Evolutionary conservation across 2,888 invertebrate species (phyloP).

Genomic region (Apamea epomidion): DNA sequence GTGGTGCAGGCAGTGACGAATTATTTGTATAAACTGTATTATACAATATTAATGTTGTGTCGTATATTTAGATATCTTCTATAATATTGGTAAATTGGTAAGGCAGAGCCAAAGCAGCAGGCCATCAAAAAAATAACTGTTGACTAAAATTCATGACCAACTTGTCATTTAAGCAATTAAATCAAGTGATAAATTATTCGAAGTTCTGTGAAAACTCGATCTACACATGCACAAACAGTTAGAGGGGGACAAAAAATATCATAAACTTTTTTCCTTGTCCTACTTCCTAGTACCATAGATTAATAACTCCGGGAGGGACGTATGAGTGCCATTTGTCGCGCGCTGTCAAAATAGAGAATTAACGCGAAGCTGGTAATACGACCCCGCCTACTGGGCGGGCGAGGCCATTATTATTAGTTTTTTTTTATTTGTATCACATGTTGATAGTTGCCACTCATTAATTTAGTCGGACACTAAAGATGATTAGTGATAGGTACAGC

Average conservation of each 20-base stretch:
- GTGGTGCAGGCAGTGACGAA: background rate
- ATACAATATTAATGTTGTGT: background rate
- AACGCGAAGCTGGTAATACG: constrained; percentile 80
- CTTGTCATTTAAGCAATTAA: constrained; percentile 52
- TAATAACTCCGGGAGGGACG: constrained; percentile 76
- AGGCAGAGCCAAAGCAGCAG: background rate
- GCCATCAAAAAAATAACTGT: background rate
- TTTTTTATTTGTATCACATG: constrained; percentile 50
- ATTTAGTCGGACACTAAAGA: constrained; percentile 42
- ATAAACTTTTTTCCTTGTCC: constrained; percentile 73
- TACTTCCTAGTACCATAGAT: constrained; percentile 81
- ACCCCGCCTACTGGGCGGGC: constrained; percentile 85
- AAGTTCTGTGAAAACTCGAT: constrained; percentile 66
- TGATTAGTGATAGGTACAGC: constrained; percentile 45
- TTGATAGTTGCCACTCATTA: constrained; percentile 55
- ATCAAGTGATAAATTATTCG: constrained; percentile 63
- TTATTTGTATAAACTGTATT: background rate
- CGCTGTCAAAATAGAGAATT: constrained; percentile 88
- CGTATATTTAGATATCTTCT: background rate
- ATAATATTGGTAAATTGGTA: background rate
- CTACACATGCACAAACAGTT: constrained; percentile 77
- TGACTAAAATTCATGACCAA: constrained; percentile 13
- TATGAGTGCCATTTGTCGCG: constrained; percentile 86
- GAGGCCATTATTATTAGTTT: constrained; percentile 47
- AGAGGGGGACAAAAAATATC: constrained; percentile 75